Evolutionary conservation across 2,888 invertebrate genomes (phyloP), one percentile per base, ranked within the genome.

Genomic region (Bibio marci): DNA sequence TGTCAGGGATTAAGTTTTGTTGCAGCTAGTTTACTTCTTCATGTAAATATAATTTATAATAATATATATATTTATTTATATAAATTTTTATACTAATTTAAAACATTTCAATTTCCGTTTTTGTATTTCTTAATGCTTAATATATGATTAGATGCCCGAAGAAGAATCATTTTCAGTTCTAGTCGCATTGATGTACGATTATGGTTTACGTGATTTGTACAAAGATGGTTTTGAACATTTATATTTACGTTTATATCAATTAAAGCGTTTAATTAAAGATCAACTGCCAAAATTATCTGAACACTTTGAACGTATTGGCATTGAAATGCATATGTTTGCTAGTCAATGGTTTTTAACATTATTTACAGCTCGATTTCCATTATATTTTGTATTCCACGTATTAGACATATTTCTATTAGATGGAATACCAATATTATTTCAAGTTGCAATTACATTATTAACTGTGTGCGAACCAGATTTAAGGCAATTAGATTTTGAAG

Each of bases 281-380:
- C 86, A 87, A 62, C 59, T 88, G 46, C 76, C 76, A 1, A 80
- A 85, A 44, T 60, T 90, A 41, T 78, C 80, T 54, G 76, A 76
- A 42, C 88, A 90, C 56, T 87, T 88, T 62, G 71, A 70, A 49
- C 79, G 64, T 73, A 79, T 70, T 43, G 79, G 80, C 37, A 80
- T 98, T 36, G 97, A 98, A 63, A 83, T 90, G 22, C 97, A 98
- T 65, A 97, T 95, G 95, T 98, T 90, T 59, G 97, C 97, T 17
- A 92, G 91, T 5, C 98, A 98, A 64, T 98, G 98, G 98, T 97
- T 99, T 69, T 76, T 99, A 39, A 98, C 98, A 0, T 70, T 98
- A n/a, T 99, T 92, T 66, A 98, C 98, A 2, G 97, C 98, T 26
- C 80, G 97, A 54, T 99, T 99, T 64, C 98, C 98, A 0, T 69